Evolutionary conservation across 2,797 vertebrate genomes (phyloP), one percentile per base, ranked within the genome.

Genomic region (Enteromius unitaeniatus): DNA sequence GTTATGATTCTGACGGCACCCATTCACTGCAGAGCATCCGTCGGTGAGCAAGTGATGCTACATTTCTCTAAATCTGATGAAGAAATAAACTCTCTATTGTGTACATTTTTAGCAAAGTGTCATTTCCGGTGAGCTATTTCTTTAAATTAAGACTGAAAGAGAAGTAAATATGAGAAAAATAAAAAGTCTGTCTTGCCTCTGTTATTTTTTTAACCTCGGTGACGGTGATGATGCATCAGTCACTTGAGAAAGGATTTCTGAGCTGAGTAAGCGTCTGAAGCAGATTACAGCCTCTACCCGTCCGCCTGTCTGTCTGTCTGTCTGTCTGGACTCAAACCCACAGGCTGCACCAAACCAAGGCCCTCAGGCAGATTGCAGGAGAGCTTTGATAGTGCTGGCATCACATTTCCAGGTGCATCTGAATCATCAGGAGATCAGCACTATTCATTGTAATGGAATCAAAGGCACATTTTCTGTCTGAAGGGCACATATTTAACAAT

Each of bases 291-390:
- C 26, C 60, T 76, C 64, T 7, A 37, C 1, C 34, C n/a, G 14
- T 58, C 6, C 40, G 9, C 10, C 40, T 2, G 40, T 42, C 68
- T 15, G 55, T 42, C 40, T 2, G 40, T 42, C 68, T 15, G 55
- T 65, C 77, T 73, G 85, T 85, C 78, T 77, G 75, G 73, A 42
- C 19, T 58, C 28, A 84, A 84, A 86, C 49, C 68, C 13, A 23
- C 62, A 55, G 74, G 23, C 80, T 76, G 51, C 17, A 65, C 76
- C 65, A 84, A 55, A 55, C 15, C 15, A 21, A 58, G 77, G 49
- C 31, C 47, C 21, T 4, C 40, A 28, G 23, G 82, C 31, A 42
- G 47, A 21, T 11, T 6, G 19, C 15, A 79, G 40, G 65, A 31
- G 23, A n/a, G 26, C 15, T 58, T 31, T 58, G 5, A 80, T 70